Evolutionary conservation across 2,113 vertebrate genomes (phyloP), one percentile per base, ranked within the genome.

Genomic region (Rhinoptilus africanus): DNA sequence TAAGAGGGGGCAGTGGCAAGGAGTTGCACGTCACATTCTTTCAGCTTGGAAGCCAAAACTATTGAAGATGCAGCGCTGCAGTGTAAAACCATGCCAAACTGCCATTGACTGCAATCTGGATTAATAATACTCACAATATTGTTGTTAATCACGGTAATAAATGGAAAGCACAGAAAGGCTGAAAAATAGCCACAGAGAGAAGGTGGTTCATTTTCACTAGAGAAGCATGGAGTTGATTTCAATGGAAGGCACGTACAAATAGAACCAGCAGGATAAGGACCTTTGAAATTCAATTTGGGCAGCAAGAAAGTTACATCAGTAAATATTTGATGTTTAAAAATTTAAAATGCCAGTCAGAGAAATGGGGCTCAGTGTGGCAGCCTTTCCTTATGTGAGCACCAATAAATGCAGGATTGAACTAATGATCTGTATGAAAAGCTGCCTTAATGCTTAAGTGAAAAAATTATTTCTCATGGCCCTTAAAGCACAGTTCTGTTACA

Each of bases 311-410:
- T 78, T 81, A 81, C 66, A 73, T 57, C 35, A 41, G 73, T 91
- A 96, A 96, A 96, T 93, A 96, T 83, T 82, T 85, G 92, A 88
- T 82, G 64, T 87, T 86, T 92, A 68, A 87, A 95, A 89, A 71
- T 81, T 75, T 68, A 45, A 85, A 85, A 92, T 79, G 69, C 17
- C 77, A 79, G 84, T 69, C 88, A 88, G 83, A 89, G 83, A 87
- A 81, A 81, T 4, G 12, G 35, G 60, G 62, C 73, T 86, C 35
- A 21, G 62, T 4, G 5, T 21, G 23, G 43, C 60, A 69, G 51
- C 48, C 12, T 51, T n/a, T 64, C 60, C 76, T 84, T 54, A 13
- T 8, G 48, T 13, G 16, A 87, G 62, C 75, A 81, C 20, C 80
- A n/a, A 3, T 0, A 81, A 85, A 81, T 37, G 37, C 47, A 71